Evolutionary conservation across 2,888 invertebrate genomes (phyloP).

Genomic region (Eristalinus aeneus): DNA sequence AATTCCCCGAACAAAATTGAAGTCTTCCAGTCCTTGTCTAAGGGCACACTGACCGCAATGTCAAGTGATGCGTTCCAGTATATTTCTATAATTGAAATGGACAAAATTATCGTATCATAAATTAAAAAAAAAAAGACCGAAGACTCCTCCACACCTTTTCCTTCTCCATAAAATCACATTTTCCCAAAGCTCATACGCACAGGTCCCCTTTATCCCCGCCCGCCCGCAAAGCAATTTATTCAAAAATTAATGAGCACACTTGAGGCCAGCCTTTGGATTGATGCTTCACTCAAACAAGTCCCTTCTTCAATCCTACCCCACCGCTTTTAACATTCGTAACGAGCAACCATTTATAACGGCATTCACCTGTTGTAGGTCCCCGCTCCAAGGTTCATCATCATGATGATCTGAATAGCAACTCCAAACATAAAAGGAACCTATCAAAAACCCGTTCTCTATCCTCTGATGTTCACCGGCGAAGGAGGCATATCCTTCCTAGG

Average conservation of each 20-base stretch:
- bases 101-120: too few relatives aligned
- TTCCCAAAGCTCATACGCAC: background rate
- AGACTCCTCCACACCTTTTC: background rate
- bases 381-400: conserved; percentile 36
- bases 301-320: background rate
- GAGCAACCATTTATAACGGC: conserved; percentile 12
- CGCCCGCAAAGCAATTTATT: conserved; percentile 27
- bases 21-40: too few relatives aligned
- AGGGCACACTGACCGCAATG: too few relatives aligned
- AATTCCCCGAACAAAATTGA: too few relatives aligned
- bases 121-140: too few relatives aligned
- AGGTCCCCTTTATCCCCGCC: too few relatives aligned
- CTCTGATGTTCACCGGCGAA: background rate
- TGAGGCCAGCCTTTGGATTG: conserved; percentile 27
- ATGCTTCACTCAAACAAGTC: conserved; percentile 6
- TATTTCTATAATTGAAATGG: too few relatives aligned
- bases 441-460: conserved; percentile 1
- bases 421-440: conserved; percentile 7
- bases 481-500: background rate
- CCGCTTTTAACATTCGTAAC: background rate
- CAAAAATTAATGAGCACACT: conserved; percentile 42
- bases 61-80: too few relatives aligned
- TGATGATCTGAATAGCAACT: conserved; percentile 43
- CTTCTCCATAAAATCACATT: background rate
- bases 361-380: conserved; percentile 43